Conservation (phyloP, 2,888 invertebrate species). For the Craniophora ligustri region DNA sequence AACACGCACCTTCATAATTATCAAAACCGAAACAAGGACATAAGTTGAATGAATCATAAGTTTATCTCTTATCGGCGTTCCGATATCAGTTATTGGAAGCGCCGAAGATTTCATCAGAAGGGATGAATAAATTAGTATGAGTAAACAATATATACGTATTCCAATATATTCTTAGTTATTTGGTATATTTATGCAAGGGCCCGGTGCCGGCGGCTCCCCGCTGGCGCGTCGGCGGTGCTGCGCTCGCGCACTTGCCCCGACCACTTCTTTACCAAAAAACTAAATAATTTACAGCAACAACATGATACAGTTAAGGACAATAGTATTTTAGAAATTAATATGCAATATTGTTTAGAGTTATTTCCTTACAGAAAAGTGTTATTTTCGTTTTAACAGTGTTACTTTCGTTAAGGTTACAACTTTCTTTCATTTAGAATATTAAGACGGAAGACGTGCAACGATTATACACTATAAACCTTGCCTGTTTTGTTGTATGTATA, state of each 20-base stretch:
- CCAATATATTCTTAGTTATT: constrained; percentile 71
- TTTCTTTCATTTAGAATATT: too few species aligned
- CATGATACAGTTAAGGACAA: constrained; percentile 69
- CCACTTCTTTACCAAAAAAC: constrained; percentile 79
- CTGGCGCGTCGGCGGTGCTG: constrained; percentile 58
- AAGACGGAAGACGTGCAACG: too few species aligned
- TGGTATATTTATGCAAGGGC: constrained; percentile 78
- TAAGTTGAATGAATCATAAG: constrained; percentile 33
- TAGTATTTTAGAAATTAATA: constrained; percentile 67
- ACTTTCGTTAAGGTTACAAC: too few species aligned
- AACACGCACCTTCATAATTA: constrained; percentile 14
- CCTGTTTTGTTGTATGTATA: too few species aligned
- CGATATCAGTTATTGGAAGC: constrained; percentile 41
- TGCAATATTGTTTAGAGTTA: constrained; percentile 49
- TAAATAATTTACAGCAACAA: constrained; percentile 76
- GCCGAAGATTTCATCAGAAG: constrained; percentile 29
- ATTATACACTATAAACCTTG: too few species aligned
- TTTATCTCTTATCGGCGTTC: constrained; percentile 28
- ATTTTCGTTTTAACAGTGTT: too few species aligned
- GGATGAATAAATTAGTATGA: constrained; percentile 58
- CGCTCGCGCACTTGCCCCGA: constrained; percentile 71
- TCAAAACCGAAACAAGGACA: constrained; percentile 23
- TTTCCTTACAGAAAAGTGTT: too few species aligned
- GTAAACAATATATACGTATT: constrained; percentile 66
- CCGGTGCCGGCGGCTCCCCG: constrained; percentile 69